These are phyloP conservation scores for Bergia puertoricense DNA, from an alignment of 92 coral and sea anemone genomes.

Conservation along the genomic window DNA sequence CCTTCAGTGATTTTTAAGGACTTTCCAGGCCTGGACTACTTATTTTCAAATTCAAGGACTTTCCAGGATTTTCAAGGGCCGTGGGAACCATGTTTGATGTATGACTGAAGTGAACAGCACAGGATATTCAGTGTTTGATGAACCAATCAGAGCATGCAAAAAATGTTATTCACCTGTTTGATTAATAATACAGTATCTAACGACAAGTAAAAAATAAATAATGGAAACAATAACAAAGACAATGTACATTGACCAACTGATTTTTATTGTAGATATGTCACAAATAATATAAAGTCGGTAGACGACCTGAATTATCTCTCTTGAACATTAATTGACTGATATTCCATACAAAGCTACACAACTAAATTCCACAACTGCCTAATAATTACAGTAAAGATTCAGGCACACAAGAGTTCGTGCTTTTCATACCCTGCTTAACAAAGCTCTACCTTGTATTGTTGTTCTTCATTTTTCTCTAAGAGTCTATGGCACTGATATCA, in stretches of 20 bases:
- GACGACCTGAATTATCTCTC: conserved; percentile 74
- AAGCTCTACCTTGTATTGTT: conserved; percentile 2
- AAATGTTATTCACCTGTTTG: too few species aligned
- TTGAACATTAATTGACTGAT: conserved; percentile 42
- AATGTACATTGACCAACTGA: conserved; percentile 72
- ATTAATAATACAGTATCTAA: too few species aligned
- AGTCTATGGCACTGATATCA: not conserved
- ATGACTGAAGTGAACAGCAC: too few species aligned
- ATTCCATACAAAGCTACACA: conserved; percentile 38
- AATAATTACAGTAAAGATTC: conserved; percentile 27
- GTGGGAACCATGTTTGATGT: too few species aligned
- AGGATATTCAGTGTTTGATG: too few species aligned
- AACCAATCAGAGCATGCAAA: too few species aligned
- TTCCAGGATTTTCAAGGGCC: too few species aligned
- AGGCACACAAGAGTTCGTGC: not conserved
- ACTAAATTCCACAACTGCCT: conserved; percentile 34
- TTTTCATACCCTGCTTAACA: not conserved
- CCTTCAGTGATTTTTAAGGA: too few species aligned
- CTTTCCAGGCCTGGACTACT: too few species aligned
- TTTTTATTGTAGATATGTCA: conserved; percentile 88
- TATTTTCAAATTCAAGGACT: too few species aligned
- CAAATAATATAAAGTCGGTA: conserved; percentile 91
- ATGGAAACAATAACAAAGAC: not conserved
- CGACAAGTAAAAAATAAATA: too few species aligned
- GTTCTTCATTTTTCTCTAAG: not conserved